A percentile compares a stretch with the other conserved stretches of the same genome.
Evolutionary conservation across 2,797 vertebrate species (phyloP).

Genomic region (Alfaro cultratus): DNA sequence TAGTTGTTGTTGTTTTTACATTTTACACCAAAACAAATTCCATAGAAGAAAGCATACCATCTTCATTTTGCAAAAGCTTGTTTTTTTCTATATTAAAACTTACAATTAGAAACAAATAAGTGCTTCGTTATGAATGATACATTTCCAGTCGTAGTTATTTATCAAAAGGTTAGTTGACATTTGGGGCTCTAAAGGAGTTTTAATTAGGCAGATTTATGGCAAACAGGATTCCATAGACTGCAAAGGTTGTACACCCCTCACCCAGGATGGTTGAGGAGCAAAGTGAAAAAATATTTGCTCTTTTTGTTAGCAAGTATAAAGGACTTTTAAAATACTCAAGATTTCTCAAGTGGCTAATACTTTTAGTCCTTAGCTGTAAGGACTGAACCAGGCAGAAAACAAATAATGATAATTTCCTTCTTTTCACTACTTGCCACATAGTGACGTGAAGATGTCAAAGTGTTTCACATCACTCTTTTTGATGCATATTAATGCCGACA

Average conservation of each 20-base stretch:
- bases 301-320: not conserved
- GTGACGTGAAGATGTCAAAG: constrained; percentile 3
- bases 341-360: not conserved
- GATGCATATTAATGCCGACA: constrained; percentile 22
- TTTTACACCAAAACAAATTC: not conserved
- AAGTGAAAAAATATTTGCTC: not conserved
- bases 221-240: too few relatives aligned
- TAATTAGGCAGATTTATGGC: too few relatives aligned
- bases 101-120: not conserved
- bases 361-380: not conserved
- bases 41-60: not conserved
- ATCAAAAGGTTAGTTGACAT: not conserved
- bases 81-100: not conserved
- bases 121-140: not conserved
- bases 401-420: not conserved
- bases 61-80: not conserved
- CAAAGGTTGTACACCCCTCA: not conserved
- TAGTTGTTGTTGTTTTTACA: not conserved
- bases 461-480: constrained; percentile 9
- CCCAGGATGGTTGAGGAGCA: not conserved
- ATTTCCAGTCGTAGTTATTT: not conserved
- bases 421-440: not conserved
- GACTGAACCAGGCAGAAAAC: not conserved
- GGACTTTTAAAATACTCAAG: not conserved
- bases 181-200: not conserved